A percentile compares a stretch with the other conserved stretches of the same genome.
Evolutionary conservation across 92 coral and sea anemone genomes (phyloP).

Genomic region (Isaurus tuberculatus): DNA sequence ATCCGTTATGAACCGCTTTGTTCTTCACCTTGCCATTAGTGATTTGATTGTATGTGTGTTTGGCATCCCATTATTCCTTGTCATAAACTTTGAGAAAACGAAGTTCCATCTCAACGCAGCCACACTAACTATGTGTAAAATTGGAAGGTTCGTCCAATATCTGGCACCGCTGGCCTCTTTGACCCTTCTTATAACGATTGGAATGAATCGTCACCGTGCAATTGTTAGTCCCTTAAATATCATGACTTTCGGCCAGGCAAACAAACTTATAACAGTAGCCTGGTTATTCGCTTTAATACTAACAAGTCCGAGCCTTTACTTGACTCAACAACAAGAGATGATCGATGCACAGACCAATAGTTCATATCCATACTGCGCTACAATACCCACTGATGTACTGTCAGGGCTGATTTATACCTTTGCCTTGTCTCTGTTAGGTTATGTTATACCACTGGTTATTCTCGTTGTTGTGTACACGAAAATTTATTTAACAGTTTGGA

Average conservation of each 20-base stretch:
- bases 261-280: constrained; percentile 74
- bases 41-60: constrained; percentile 79
- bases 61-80: constrained; percentile 77
- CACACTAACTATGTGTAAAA: constrained; percentile 60
- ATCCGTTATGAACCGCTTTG: constrained; percentile 92
- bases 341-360: constrained; percentile 44
- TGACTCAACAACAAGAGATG: constrained; percentile 57
- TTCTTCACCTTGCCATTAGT: constrained; percentile 81
- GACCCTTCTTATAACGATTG: constrained; percentile 86
- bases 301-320: constrained; percentile 73
- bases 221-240: constrained; percentile 78
- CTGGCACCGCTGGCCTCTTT: constrained; percentile 85
- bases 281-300: constrained; percentile 76
- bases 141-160: constrained; percentile 80
- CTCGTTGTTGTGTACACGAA: constrained; percentile 74
- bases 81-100: constrained; percentile 65
- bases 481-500: constrained; percentile 77
- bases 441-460: constrained; percentile 69
- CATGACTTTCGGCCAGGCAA: constrained; percentile 81
- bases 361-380: constrained; percentile 71
- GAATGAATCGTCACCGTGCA: constrained; percentile 83
- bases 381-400: constrained; percentile 67
- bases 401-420: constrained; percentile 67
- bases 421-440: constrained; percentile 69
- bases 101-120: background rate